Percentiles rank a stretch among this genome's conserved stretches.
These are phyloP conservation scores for Coregonus ussuriensis DNA, from an alignment of 2,797 vertebrate species.

Conservation along the genomic window DNA sequence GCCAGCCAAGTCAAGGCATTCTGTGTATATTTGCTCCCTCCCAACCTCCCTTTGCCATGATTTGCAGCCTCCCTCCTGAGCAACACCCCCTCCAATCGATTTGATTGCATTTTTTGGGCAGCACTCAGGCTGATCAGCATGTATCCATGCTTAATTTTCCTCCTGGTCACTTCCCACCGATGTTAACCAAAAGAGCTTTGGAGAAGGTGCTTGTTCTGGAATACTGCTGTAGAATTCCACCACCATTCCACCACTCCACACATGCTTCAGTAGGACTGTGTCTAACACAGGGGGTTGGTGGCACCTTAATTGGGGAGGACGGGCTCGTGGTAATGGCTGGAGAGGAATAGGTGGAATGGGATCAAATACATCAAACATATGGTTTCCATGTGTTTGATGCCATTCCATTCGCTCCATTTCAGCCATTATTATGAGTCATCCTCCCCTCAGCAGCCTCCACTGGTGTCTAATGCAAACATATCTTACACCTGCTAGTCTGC, in stretches of 20 bases:
- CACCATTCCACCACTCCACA: neutral
- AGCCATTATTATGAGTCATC: no score
- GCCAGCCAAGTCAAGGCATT: neutral
- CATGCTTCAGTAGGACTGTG: neutral
- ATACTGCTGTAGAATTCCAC: neutral
- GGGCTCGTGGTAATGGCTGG: no score
- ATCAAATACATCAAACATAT: no score
- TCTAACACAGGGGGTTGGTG: no score
- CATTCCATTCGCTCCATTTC: no score
- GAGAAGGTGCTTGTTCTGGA: neutral
- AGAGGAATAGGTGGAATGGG: no score
- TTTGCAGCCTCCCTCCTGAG: constrained; percentile 7
- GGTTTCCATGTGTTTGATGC: no score
- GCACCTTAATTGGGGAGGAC: no score
- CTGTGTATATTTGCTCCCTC: neutral
- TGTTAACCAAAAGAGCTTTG: neutral
- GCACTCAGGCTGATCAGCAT: constrained; percentile 31
- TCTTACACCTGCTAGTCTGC: neutral
- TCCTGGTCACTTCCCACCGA: neutral
- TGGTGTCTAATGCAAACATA: neutral
- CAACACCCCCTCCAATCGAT: constrained; percentile 34
- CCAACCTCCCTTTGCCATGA: constrained; percentile 7
- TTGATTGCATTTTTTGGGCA: constrained; percentile 37
- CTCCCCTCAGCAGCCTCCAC: no score
- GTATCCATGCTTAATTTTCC: neutral